Percentiles rank a stretch among this genome's conserved stretches.
phyloP scores from a whole-genome alignment of 1,140 invertebrate genomes.

The Sycophila sp. region DNA sequence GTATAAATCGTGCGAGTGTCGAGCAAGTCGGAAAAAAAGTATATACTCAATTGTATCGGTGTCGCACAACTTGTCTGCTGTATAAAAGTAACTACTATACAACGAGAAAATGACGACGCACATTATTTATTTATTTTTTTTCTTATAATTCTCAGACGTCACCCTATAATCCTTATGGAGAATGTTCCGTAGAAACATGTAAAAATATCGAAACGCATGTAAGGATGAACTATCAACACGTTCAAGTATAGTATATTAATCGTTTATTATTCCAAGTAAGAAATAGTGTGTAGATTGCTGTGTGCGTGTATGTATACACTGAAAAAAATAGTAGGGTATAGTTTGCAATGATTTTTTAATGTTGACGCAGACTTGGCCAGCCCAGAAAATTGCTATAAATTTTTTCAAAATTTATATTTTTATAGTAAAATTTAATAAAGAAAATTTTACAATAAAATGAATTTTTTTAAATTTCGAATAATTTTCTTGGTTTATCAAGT shows the following conservation, averaged over 20 bases:
- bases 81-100: constrained; percentile 41
- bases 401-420: no score
- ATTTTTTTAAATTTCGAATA: no score
- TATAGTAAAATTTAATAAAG: no score
- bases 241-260: constrained; percentile 22
- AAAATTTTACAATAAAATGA: no score
- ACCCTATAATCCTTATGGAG: constrained; percentile 26
- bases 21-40: constrained; percentile 13
- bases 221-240: constrained; percentile 27
- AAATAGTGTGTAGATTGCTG: no score
- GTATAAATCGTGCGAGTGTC: constrained; percentile 4
- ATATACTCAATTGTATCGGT: not conserved
- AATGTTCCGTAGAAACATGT: constrained; percentile 39
- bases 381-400: no score
- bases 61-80: constrained; percentile 21
- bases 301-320: no score
- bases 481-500: no score
- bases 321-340: no score
- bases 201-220: constrained; percentile 40
- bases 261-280: constrained; percentile 29
- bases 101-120: constrained; percentile 37
- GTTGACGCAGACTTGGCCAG: no score
- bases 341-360: no score
- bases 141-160: not conserved
- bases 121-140: not conserved